Base-by-base conservation (phyloP, 2,113 vertebrate species). In the Paracanthobrama guichenoti region DNA sequence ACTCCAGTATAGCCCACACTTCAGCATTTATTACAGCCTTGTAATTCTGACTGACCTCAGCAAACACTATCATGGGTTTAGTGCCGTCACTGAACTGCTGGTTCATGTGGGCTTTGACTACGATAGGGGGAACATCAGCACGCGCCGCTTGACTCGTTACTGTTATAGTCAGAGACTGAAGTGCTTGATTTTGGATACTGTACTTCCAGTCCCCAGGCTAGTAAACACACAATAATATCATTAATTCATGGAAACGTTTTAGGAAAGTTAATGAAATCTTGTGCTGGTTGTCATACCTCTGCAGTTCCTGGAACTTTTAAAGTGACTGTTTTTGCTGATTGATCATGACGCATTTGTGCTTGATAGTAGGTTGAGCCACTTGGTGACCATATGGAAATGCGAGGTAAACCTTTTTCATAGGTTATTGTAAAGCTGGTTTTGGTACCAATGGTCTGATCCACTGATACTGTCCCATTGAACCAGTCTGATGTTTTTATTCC, bases 121-220 rank as follows among this genome's bases (percentile, higher is more conserved):
- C 91, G 35, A 88, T 67, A 2, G 91, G 90, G 6, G 89, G 66
- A 16, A 86, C 6, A 5, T 83, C 83, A 13, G 84, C 79, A 85
- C 24, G 82, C 73, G 88, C 88, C 79, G 93, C 90, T 86, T 82
- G 81, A 82, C 91, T 92, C 0, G 91, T 90, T 74, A 91, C 86
- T 35, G 90, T 92, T 57, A 95, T 64, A 50, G 84, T 88, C 79
- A 95, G 67, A 57, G 74, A 26, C 85, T 95, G 92, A 78, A 60
- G 31, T 72, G n/a, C 79, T 73, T 73, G 42, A 71, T 92, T 93
- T 44, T 85, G 87, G 83, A 95, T 75, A 9, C 12, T 88, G 26
- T 92, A 95, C 31, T 76, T 89, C 93, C 94, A 95, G 62, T 24
- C 66, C 11, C 93, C 93, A 28, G 86, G 24, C 94, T 95, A 87